Evolutionary conservation across 2,888 invertebrate species (phyloP).

Genomic region (Melinopterus prodromus): DNA sequence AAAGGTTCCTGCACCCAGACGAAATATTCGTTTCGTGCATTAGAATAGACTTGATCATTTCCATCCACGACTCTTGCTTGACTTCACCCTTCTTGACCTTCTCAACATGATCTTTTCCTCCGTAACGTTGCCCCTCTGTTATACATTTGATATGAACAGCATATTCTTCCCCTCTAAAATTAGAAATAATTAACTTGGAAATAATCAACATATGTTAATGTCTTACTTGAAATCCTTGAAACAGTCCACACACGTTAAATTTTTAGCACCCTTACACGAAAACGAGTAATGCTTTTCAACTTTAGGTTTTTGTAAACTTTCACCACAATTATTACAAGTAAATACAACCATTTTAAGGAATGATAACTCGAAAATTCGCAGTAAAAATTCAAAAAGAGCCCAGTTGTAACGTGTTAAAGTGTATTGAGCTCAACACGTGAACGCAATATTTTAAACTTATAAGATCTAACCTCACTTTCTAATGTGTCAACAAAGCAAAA

Average conservation of each 20-base stretch:
- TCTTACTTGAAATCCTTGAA: conserved; percentile 85
- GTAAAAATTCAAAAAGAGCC: neutral
- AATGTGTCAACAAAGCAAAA: neutral
- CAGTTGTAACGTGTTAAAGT: neutral
- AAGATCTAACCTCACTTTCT: neutral
- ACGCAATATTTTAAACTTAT: neutral
- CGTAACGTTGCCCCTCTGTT: conserved; percentile 87
- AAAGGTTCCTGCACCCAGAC: conserved; percentile 66
- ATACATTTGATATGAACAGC: conserved; percentile 84
- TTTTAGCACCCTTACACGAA: conserved; percentile 74
- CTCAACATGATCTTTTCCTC: conserved; percentile 79
- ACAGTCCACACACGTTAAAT: conserved; percentile 92
- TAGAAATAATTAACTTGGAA: conserved; percentile 31
- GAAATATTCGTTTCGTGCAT: conserved; percentile 66
- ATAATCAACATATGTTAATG: conserved; percentile 34
- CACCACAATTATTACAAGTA: conserved; percentile 91
- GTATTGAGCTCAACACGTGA: neutral
- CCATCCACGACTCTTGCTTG: conserved; percentile 87
- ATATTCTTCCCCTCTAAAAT: conserved; percentile 78
- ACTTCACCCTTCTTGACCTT: conserved; percentile 81
- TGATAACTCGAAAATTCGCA: neutral
- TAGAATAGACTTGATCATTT: conserved; percentile 72
- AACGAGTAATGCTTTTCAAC: conserved; percentile 88
- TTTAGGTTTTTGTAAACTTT: conserved; percentile 88
- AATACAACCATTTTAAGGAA: conserved; percentile 85